Base-by-base conservation (phyloP, 2,797 vertebrate genomes). In the Menidia menidia region DNA sequence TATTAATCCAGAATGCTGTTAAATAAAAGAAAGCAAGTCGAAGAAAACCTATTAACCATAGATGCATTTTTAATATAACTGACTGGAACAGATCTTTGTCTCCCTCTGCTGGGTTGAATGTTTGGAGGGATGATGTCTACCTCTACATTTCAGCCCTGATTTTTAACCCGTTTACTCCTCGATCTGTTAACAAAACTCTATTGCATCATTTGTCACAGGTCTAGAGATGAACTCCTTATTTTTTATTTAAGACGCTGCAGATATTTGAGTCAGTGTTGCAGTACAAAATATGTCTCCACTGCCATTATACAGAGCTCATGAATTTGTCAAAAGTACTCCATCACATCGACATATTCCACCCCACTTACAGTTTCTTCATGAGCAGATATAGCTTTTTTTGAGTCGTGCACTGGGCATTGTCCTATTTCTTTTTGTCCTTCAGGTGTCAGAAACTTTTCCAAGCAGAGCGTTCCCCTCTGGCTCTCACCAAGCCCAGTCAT, bases 71-170 rank as follows among this genome's bases (percentile, higher is more conserved):
- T 41, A 43, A 15, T 60, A 4, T 25, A 19, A 8, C 4, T 8
- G 50, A 31, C 6, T 39, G 7, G 14, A 57, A 68, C 85, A 79
- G 85, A 76, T 61, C 85, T 90, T 68, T 88, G 89, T 93, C 92
- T 91, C 94, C 93, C 92, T 85, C 94, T 94, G 13, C 82, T 91
- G 94, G 90, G 60, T 32, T n/a, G 7, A 6, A 10, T 13, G 54
- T 44, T 11, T 15, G 18, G n/a, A 10, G 41, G 33, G 39, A 12
- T 59, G 33, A 16, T 14, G 5, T 8, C 32, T 9, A 16, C 44
- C 33, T 13, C 14, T 13, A 61, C n/a, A 41, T 10, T 3, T 16
- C n/a, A 39, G 6, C 35, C 3, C 16, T 51, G 35, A 32, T 19
- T 35, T 12, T 25, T 60, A 6, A 61, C 11, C 41, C 68, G 7